A percentile compares a stretch with the other conserved stretches of the same genome.
Conservation (phyloP, 2,888 invertebrate species). For the Strigamia maritima region DNA sequence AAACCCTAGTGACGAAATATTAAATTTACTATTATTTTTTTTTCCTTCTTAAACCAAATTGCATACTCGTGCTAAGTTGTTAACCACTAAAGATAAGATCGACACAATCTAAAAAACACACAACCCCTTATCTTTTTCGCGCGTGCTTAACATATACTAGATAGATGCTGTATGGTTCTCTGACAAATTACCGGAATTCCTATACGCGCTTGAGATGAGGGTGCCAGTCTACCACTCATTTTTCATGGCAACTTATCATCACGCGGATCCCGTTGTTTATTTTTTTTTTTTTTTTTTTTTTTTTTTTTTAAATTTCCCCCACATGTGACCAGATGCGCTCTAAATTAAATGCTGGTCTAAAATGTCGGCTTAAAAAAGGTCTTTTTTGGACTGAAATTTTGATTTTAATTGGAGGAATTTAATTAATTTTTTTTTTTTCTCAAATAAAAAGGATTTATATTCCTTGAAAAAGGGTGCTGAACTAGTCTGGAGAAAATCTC, state of each 20-base stretch:
- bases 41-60: conserved; percentile 3
- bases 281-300: conserved; percentile 15
- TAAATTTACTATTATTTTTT: neutral
- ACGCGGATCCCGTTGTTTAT: neutral
- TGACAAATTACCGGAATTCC: conserved; percentile 13
- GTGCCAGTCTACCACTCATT: neutral
- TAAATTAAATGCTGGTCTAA: neutral
- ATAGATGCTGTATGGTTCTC: neutral
- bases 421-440: too few species aligned
- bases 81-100: conserved; percentile 23
- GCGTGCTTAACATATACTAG: neutral
- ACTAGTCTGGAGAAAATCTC: conserved; percentile 19
- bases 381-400: too few species aligned
- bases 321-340: conserved; percentile 8
- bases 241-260: conserved; percentile 20
- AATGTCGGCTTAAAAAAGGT: neutral
- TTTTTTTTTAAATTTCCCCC: neutral
- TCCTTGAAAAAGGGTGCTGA: neutral
- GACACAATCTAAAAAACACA: conserved; percentile 2
- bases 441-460: neutral
- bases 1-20: neutral
- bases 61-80: conserved; percentile 17
- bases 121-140: conserved; percentile 10
- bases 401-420: too few species aligned
- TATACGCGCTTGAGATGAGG: neutral